Percentiles rank a stretch among this genome's conserved stretches.
Evolutionary conservation across 2,113 vertebrate species (phyloP).

Genomic region (Prietella phreatophila): DNA sequence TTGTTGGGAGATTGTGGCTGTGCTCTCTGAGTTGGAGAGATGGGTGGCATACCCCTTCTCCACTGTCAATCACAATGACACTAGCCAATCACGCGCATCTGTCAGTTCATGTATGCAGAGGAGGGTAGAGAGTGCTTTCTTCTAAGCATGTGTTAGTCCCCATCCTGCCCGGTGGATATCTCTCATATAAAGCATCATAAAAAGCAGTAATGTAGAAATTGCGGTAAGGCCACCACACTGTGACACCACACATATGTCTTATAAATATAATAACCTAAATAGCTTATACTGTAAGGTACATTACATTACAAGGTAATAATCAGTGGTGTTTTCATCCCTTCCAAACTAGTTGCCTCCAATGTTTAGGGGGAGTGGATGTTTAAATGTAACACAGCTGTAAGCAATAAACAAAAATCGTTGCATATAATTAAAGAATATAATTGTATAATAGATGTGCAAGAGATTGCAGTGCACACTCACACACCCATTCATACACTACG

Average conservation of each 20-base stretch:
- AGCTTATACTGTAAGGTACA: background rate
- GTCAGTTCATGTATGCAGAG: background rate
- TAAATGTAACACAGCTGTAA: background rate
- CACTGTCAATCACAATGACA: background rate
- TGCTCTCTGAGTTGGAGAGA: background rate
- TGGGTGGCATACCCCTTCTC: background rate
- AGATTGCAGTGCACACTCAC: too few relatives aligned
- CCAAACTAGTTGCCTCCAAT: background rate
- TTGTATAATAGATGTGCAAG: background rate
- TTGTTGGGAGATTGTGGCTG: background rate
- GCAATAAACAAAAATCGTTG: background rate
- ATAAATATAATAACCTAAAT: background rate
- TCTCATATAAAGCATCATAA: background rate
- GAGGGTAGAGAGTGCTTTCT: background rate
- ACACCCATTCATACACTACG: too few relatives aligned
- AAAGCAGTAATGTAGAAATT: background rate
- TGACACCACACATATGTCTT: background rate
- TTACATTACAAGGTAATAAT: background rate
- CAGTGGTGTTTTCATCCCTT: background rate
- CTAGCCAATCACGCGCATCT: background rate
- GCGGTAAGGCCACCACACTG: background rate
- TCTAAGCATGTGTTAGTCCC: background rate
- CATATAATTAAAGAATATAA: background rate
- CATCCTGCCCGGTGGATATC: background rate
- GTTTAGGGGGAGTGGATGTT: background rate